phyloP scores from a whole-genome alignment of 2,113 vertebrate species.

The Pterocles gutturalis region DNA sequence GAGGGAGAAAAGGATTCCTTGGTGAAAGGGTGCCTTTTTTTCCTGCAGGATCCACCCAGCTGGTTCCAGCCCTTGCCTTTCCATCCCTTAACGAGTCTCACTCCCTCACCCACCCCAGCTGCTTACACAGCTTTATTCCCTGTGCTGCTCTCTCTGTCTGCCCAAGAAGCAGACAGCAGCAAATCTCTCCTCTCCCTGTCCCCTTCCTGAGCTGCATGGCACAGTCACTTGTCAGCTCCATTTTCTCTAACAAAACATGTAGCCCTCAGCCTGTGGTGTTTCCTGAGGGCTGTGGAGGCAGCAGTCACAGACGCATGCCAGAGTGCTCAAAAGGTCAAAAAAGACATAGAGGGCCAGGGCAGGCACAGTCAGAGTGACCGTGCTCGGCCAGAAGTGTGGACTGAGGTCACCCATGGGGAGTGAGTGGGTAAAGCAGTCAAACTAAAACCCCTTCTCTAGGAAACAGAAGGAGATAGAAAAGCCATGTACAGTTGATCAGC shows the following conservation, averaged over 20 bases:
- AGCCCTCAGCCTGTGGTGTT: not conserved
- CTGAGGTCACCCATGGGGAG: not conserved
- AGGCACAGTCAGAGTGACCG: not conserved
- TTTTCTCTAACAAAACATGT: not conserved
- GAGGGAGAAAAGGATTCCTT: not conserved
- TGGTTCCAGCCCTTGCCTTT: not conserved
- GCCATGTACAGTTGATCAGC: not conserved
- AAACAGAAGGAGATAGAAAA: not conserved
- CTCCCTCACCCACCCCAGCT: not conserved
- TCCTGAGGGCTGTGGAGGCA: slow-evolving; percentile 18
- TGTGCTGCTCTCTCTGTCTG: not conserved
- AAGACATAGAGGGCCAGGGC: not conserved
- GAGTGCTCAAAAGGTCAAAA: not conserved
- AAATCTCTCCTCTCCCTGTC: not conserved
- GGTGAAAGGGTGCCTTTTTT: not conserved
- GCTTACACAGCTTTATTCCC: not conserved
- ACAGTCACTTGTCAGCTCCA: not conserved
- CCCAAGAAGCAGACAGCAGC: not conserved
- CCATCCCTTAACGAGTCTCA: not conserved
- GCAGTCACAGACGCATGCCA: not conserved
- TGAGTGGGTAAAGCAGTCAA: not conserved
- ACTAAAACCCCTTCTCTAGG: not conserved
- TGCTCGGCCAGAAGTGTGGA: not conserved
- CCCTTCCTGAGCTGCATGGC: not conserved
- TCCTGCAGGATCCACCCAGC: not conserved